Base-by-base conservation (phyloP, 2,113 vertebrate genomes). In the Rhea pennata region DNA sequence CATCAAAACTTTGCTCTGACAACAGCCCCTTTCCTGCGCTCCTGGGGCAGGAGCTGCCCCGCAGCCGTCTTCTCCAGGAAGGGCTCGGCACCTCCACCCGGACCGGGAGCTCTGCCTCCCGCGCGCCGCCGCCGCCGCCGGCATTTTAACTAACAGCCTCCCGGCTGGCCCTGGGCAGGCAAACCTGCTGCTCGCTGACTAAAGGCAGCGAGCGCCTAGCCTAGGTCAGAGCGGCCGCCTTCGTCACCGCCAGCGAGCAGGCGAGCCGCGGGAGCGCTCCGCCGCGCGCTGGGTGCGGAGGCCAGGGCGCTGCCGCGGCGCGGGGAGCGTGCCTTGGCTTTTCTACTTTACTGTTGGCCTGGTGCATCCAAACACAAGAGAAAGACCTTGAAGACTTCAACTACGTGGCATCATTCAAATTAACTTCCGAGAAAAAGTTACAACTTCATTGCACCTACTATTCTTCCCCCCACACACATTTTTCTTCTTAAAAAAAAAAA, bases 1-100 rank as follows among this genome's bases (percentile, higher is more conserved):
- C 33, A 17, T 7, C 15, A 3, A 15, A 29, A 20, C 12, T 42
- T 65, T 12, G 42, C 17, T 48, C 20, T 3, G 2, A 5, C 15
- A n/a, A 51, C 4, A 3, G 31, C 9, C 20, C 12, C 2, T 8
- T 6, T 36, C 17, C 21, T 36, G 1, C 1, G 1, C 31, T 6
- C 64, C 40, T 24, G 2, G 12, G 36, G 44, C 31, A 15, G 5
- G 2, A 2, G 4, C 64, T 48, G 2, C 12, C 76, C 31, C 8
- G 14, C 62, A 14, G 3, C 44, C 23, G 20, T n/a, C 72, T 36
- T 62, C 21, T 5, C 15, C 36, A 51, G 5, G 2, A 1, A 85
- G 12, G 20, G 8, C 9, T 1, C 4, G 31, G 1, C 40, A 39
- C 12, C 61, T 26, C 14, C 36, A 51, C 12, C 12, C 14, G 44